These are phyloP conservation scores for Oceanodroma leucorhoa DNA, from an alignment of 2,797 vertebrate species.

Conservation along the genomic window DNA sequence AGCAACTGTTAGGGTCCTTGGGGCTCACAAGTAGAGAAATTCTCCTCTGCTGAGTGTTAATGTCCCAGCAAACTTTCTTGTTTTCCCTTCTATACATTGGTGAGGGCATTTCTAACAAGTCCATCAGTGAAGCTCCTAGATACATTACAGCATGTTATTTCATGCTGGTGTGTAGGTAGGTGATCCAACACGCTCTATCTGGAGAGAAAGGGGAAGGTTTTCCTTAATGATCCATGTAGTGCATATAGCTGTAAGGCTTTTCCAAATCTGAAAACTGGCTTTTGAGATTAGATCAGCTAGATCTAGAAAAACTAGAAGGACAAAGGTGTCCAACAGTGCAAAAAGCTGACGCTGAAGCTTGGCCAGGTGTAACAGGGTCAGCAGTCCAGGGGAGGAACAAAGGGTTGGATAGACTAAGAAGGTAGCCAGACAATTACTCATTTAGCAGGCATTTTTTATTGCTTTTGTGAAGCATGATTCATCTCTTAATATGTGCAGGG, in stretches of 20 bases:
- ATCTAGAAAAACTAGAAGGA: conserved; percentile 13
- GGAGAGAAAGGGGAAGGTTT: neutral
- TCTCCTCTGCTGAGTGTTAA: neutral
- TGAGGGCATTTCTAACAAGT: neutral
- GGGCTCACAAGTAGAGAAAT: neutral
- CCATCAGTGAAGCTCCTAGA: neutral
- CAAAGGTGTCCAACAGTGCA: neutral
- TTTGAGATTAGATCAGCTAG: neutral
- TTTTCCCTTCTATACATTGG: neutral
- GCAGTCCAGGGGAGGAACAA: conserved; percentile 5
- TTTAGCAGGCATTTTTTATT: neutral
- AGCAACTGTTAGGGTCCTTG: neutral
- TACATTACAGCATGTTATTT: neutral
- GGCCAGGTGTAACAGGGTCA: neutral
- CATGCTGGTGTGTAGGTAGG: neutral
- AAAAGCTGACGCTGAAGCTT: conserved; percentile 21
- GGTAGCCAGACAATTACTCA: neutral
- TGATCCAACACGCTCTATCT: neutral
- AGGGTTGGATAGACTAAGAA: neutral
- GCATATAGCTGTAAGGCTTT: neutral
- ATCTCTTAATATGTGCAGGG: neutral
- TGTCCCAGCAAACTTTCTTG: neutral
- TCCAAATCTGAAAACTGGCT: neutral
- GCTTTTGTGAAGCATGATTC: conserved; percentile 33
- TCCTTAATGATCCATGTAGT: neutral